Evolutionary conservation across 2,113 vertebrate genomes (phyloP), one percentile per base, ranked within the genome.

Genomic region (Galemys pyrenaicus): DNA sequence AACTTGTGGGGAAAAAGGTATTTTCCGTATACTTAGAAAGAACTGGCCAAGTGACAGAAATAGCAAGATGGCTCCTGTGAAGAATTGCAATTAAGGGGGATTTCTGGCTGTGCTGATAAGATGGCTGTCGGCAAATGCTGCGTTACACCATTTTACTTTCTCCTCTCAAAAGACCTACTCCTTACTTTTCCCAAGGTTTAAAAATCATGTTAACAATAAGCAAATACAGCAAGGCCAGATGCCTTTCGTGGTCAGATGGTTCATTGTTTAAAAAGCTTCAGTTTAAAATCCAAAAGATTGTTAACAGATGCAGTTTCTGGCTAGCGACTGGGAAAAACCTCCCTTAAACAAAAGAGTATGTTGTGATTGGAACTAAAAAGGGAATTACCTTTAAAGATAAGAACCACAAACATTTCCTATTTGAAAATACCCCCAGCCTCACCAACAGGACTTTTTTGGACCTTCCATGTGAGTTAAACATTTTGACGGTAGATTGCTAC

Each of bases 251-350:
- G 97, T 98, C 98, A 98, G 98, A 98, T 98, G 98, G 97, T 73
- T 98, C 98, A 97, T 92, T 98, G 98, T 98, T 98, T 98, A 93
- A 97, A 98, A 98, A 97, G 96, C 97, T 98, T 97, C 0, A 4
- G 94, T 91, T 97, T 97, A 97, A 98, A 98, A 98, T 95, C 97
- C 96, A 95, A 83, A 98, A 98, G 97, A 98, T 98, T 98, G 98
- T 97, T 98, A 98, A 98, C 98, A 98, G 98, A 98, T 98, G 98
- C 96, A 94, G n/a, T 97, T 98, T 97, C 98, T 98, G 98, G 98
- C 97, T 11, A 0, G 73, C 95, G 97, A 98, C 87, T 4, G 96
- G 97, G 96, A 96, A 97, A 98, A 98, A 96, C 95, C 95, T 97
- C 62, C 22, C 96, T 97, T 97, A 96, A 98, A 98, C 98, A 98